These are phyloP conservation scores for Regulus satrapa DNA, from an alignment of 2,113 vertebrate genomes.

Conservation along the genomic window DNA sequence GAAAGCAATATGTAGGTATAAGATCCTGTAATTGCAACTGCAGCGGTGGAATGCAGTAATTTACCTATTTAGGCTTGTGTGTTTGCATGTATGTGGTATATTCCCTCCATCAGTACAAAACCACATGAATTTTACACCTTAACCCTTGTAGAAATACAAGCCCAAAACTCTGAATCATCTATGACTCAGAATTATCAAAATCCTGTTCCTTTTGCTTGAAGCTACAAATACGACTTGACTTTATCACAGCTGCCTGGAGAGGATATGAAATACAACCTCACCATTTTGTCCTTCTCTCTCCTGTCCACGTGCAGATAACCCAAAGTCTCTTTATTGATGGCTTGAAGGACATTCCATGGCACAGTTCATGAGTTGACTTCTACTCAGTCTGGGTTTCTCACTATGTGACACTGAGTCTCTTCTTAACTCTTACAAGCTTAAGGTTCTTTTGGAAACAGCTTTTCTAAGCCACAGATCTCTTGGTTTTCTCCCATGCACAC, in stretches of 20 bases:
- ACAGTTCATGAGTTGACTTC: background rate
- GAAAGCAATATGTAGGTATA: background rate
- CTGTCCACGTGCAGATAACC: background rate
- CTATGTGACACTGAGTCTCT: background rate
- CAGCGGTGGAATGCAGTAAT: background rate
- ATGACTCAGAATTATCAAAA: background rate
- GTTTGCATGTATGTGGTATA: background rate
- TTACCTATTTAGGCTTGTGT: background rate
- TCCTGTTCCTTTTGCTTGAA: background rate
- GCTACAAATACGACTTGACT: background rate
- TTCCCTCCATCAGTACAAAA: background rate
- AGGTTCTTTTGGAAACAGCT: background rate
- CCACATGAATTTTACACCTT: background rate
- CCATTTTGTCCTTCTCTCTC: background rate
- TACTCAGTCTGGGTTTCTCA: background rate
- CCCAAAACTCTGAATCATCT: background rate
- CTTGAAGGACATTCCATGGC: background rate
- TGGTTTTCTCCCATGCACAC: background rate
- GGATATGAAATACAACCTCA: background rate
- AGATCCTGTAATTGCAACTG: background rate
- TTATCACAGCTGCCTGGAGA: background rate
- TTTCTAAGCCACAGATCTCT: background rate
- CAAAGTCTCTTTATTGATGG: background rate
- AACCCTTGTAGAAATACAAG: background rate
- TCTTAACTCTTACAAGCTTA: background rate